Base-by-base conservation (phyloP, 2,888 invertebrate genomes). In the Diabrotica balteata region DNA sequence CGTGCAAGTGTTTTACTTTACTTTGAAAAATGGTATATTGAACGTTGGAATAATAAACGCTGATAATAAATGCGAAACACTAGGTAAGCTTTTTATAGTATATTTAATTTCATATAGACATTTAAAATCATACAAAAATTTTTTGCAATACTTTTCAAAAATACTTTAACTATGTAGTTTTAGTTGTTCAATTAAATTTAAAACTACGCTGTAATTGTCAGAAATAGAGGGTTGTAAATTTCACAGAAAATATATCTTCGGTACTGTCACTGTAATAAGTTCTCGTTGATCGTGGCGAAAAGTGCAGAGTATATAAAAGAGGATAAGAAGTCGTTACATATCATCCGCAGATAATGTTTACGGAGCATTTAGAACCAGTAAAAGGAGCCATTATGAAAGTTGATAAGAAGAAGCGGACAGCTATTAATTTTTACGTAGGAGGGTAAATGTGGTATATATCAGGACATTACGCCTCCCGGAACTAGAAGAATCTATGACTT, bases 341-440 rank as follows among this genome's bases (percentile, higher is more conserved):
- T 79, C 78, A 78, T 79, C 78, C 75, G 73, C 63, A 80, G 81
- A 80, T 81, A 80, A 81, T 80, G 80, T 80, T 80, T 80, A 80
- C 77, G 75, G 77, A 72, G 75, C 77, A 76, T 79, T 80, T 73
- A 50, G 74, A 77, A 77, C 76, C 78, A 76, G 73, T 79, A 78
- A 80, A 80, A 71, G 32, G 49, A 51, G 57, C 50, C 59, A 67
- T 59, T 67, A 58, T 47, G 53, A 58, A 44, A 11, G 49, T 54
- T 17, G 67, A 67, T 67, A 67, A 67, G 63, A 53, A 52, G 9
- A 50, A 49, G 54, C 62, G 54, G 53, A 46, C 50, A 17, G 49
- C 63, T 60, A 52, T 62, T 67, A 62, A 58, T 67, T 67, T 67
- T 67, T 60, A 67, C 49, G 61, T 54, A 54, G 32, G 45, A 32